Base-by-base conservation (phyloP, 2,888 invertebrate species). In the Oxyteleia sp. region DNA sequence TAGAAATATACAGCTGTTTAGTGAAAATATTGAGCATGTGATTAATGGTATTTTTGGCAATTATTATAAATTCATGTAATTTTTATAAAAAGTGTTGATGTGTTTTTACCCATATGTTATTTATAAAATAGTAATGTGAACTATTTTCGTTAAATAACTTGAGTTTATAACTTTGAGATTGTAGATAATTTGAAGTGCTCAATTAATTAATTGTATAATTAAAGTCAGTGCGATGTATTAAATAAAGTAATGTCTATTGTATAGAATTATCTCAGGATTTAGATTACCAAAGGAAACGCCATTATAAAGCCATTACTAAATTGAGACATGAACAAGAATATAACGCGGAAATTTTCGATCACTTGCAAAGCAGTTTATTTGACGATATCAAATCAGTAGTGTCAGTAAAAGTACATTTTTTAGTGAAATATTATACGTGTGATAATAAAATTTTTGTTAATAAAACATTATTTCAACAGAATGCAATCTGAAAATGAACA, bases 401-500 rank as follows among this genome's bases (percentile, higher is more conserved):
- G 71, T 71, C 11, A 47, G 23, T 38, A 15, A 11, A 47, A 47
- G 13, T 41, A 18, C 0, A 20, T 32, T 16, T 10, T 59, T 8
- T 63, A 13, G 8, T 49, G 20, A 1, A 45, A 5, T n/a, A n/a
- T 10, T 35, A 61, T 41, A n/a, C n/a, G n/a, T n/a, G n/a, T n/a
- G n/a, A n/a, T n/a, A n/a, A n/a, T n/a, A n/a, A n/a, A n/a, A 11
- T 49, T 32, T 32, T 53, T 13, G 23, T 38, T 59, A 13, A n/a
- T 49, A 10, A 1, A 45, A 5, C n/a, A n/a, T 10, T 35, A 61
- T 41, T 49, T 45, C n/a, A 20, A 23, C 23, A 80, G 78, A 16
- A 63, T 35, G 4, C n/a, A 20, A 71, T 75, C 76, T 57, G 51
- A 84, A 72, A 43, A 53, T 32, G 3, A 84, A 55, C 82, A 59